These are phyloP conservation scores for Ctena decussata DNA, from an alignment of 2,888 invertebrate genomes.

Conservation along the genomic window DNA sequence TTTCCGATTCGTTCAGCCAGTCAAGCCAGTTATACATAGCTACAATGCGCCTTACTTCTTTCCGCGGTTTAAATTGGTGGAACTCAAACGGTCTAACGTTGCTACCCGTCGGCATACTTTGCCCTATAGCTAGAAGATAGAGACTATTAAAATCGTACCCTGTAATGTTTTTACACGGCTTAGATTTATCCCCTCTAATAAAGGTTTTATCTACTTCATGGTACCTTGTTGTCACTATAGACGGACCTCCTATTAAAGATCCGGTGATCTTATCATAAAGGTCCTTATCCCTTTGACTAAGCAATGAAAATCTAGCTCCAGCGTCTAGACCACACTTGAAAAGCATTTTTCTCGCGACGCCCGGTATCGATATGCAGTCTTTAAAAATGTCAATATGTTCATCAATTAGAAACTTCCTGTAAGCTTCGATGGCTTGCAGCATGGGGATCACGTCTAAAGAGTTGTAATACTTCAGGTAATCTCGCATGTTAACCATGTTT, in stretches of 20 bases:
- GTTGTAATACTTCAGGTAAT: slow-evolving; percentile 48
- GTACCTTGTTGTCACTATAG: no score
- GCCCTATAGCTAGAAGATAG: not conserved
- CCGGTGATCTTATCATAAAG: not conserved
- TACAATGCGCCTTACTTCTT: no score
- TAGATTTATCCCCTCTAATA: not conserved
- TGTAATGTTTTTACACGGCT: not conserved
- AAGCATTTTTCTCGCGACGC: slow-evolving; percentile 12
- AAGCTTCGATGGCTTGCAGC: no score
- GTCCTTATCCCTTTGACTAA: not conserved
- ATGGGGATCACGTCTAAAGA: no score
- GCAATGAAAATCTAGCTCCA: not conserved
- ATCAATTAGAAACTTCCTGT: no score
- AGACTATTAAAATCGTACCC: slow-evolving; percentile 1
- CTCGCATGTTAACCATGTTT: slow-evolving; percentile 57
- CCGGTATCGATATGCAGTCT: slow-evolving; percentile 8
- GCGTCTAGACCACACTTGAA: not conserved
- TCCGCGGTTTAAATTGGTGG: no score
- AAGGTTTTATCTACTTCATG: slow-evolving; percentile 5
- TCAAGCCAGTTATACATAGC: no score
- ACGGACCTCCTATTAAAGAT: not conserved
- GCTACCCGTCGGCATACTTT: no score
- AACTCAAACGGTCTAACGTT: no score
- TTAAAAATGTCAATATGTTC: slow-evolving; percentile 6
- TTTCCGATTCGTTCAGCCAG: no score